Evolutionary conservation across 2,888 invertebrate species (phyloP).

Genomic region (Sepiola atlantica): DNA sequence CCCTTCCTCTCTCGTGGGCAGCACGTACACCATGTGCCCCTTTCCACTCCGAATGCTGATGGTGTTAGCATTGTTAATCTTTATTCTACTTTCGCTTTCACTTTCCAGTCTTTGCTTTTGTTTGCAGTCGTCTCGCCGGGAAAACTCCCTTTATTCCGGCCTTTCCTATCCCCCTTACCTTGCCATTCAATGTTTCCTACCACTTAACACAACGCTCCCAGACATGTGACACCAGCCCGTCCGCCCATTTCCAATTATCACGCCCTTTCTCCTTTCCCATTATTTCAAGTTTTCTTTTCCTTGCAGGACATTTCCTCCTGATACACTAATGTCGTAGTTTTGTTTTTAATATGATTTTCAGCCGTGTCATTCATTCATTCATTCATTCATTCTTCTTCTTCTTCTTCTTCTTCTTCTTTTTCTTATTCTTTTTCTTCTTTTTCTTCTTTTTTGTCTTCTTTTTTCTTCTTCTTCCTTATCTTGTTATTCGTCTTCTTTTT

Average conservation of each 20-base stretch:
- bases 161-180: background rate
- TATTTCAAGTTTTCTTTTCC: background rate
- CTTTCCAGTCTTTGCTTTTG: background rate
- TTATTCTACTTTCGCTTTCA: background rate
- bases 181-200: background rate
- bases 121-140: background rate
- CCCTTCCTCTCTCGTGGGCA: background rate
- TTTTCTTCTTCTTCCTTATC: background rate
- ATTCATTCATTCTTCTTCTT: background rate
- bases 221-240: slow-evolving; percentile 9
- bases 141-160: background rate
- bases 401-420: background rate
- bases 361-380: background rate
- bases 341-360: background rate
- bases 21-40: background rate
- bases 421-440: background rate
- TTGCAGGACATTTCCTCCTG: background rate
- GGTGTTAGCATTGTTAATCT: background rate
- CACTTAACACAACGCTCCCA: slow-evolving; percentile 22
- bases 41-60: background rate
- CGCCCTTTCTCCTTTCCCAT: background rate
- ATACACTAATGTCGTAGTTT: background rate
- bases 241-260: slow-evolving; percentile 12
- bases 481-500: background rate
- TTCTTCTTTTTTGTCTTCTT: background rate